These are phyloP conservation scores for Penaeus japonicus DNA, from an alignment of 1,140 invertebrate species.

Conservation along the genomic window DNA sequence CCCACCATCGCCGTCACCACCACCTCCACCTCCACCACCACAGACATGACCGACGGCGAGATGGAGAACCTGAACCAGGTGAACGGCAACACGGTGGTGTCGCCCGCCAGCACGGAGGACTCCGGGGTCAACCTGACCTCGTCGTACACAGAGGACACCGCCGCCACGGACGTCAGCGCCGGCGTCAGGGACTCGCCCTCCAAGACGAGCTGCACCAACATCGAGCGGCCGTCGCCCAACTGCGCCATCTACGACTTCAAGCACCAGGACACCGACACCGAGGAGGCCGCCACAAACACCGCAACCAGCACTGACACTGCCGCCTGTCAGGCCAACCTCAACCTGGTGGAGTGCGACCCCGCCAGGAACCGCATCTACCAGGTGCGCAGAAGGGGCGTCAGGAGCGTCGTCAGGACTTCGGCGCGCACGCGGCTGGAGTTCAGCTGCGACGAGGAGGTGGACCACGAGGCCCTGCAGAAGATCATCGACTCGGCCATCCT, in stretches of 20 bases:
- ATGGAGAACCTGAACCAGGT: slow-evolving; percentile 54
- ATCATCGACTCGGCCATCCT: slow-evolving; percentile 59
- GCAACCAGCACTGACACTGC: slow-evolving; percentile 59
- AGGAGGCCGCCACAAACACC: slow-evolving; percentile 64
- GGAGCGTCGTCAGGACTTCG: slow-evolving; percentile 63
- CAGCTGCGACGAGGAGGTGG: slow-evolving; percentile 58
- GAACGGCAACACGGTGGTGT: slow-evolving; percentile 55
- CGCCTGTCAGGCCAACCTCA: slow-evolving; percentile 50
- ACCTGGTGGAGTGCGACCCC: slow-evolving; percentile 62
- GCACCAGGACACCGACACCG: slow-evolving; percentile 84
- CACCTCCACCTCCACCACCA: not conserved
- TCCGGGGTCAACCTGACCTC: slow-evolving; percentile 62
- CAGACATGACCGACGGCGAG: not conserved
- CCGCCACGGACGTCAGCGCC: slow-evolving; percentile 4
- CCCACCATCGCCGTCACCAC: not conserved
- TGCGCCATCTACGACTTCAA: slow-evolving; percentile 83
- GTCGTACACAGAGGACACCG: slow-evolving; percentile 8
- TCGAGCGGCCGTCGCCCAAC: slow-evolving; percentile 80
- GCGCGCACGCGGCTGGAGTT: slow-evolving; percentile 52
- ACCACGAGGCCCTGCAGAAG: slow-evolving; percentile 56
- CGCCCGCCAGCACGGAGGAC: slow-evolving; percentile 45
- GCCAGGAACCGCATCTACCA: slow-evolving; percentile 68
- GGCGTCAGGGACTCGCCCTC: slow-evolving; percentile 42
- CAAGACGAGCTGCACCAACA: slow-evolving; percentile 62
- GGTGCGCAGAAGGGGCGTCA: slow-evolving; percentile 76